These are phyloP conservation scores for Sprattus sprattus DNA, from an alignment of 2,113 vertebrate genomes.

Conservation along the genomic window DNA sequence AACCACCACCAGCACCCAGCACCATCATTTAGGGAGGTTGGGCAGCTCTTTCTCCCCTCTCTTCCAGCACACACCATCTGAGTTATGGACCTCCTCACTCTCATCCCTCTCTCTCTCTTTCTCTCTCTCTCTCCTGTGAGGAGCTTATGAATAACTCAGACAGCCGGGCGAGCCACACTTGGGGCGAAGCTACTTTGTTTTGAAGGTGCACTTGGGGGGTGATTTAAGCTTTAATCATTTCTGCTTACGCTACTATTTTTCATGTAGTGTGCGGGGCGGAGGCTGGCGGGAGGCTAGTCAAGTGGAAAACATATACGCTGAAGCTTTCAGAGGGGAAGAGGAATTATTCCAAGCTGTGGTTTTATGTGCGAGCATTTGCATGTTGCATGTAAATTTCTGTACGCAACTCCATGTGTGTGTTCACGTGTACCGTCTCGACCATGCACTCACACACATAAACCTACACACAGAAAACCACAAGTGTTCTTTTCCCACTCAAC, in stretches of 20 bases:
- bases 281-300: neutral
- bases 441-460: neutral
- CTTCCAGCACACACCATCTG: neutral
- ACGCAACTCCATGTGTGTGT: neutral
- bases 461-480: neutral
- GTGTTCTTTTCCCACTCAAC: too few relatives aligned
- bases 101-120: too few relatives aligned
- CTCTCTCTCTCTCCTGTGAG: neutral
- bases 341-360: neutral
- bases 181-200: constrained; percentile 39
- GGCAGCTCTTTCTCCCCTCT: neutral
- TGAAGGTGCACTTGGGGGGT: constrained; percentile 32
- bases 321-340: neutral
- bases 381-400: neutral
- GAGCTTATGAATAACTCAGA: constrained; percentile 41
- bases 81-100: constrained; percentile 27
- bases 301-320: constrained; percentile 4
- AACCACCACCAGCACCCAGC: neutral
- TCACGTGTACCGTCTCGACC: neutral
- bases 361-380: neutral
- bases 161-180: constrained; percentile 24
- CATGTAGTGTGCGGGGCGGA: neutral
- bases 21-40: constrained; percentile 38
- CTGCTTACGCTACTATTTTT: constrained; percentile 17
- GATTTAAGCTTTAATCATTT: constrained; percentile 30